phyloP scores from a whole-genome alignment of 2,797 vertebrate genomes.

The Rhinella marina region DNA sequence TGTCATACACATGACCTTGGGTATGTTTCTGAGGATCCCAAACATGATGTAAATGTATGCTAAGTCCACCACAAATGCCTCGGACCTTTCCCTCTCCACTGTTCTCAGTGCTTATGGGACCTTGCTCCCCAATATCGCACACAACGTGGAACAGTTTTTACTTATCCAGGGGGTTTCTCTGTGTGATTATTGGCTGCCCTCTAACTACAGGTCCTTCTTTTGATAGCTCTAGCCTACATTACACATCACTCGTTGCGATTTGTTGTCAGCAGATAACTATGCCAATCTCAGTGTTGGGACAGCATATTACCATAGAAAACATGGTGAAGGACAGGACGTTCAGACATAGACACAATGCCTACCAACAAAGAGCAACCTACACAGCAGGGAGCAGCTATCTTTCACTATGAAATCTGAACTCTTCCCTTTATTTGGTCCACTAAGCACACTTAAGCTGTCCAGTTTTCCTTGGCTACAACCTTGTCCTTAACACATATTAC shows the following conservation, averaged over 20 bases:
- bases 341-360: background rate
- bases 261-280: background rate
- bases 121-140: background rate
- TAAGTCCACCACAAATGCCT: too few relatives aligned
- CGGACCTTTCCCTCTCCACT: background rate
- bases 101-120: too few relatives aligned
- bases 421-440: background rate
- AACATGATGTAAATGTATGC: too few relatives aligned
- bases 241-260: background rate
- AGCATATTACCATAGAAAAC: background rate
- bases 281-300: background rate
- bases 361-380: background rate
- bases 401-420: background rate
- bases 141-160: background rate
- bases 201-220: background rate
- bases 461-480: constrained; percentile 15
- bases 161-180: too few relatives aligned
- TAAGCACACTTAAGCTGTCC: background rate
- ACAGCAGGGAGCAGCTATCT: background rate
- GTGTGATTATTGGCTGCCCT: too few relatives aligned
- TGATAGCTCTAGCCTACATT: background rate
- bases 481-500: background rate
- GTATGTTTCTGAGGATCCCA: too few relatives aligned
- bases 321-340: background rate
- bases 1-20: too few relatives aligned